These are phyloP conservation scores for Arvicanthis niloticus DNA, from an alignment of 2,113 vertebrate genomes.

Conservation along the genomic window DNA sequence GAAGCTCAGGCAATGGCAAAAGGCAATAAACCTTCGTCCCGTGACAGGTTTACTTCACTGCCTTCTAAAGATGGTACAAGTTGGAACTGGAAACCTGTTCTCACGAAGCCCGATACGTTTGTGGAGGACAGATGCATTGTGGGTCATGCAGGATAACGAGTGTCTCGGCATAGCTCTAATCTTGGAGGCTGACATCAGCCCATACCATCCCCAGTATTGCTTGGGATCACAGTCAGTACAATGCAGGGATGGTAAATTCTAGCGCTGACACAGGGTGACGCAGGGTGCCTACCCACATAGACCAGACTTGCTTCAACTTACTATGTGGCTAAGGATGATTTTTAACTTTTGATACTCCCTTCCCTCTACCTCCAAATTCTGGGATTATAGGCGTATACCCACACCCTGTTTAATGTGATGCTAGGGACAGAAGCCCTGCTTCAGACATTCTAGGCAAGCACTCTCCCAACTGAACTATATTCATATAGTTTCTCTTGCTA, in stretches of 20 bases:
- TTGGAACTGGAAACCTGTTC: slow-evolving; percentile 62
- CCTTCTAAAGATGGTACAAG: not conserved
- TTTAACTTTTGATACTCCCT: not conserved
- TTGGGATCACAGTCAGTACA: not conserved
- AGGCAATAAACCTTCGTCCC: not conserved
- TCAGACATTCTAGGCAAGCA: not conserved
- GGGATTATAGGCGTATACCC: no score
- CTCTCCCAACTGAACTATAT: not conserved
- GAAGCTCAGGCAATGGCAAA: not conserved
- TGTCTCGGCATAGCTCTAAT: slow-evolving; percentile 59
- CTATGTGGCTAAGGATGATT: not conserved
- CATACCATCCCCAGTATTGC: not conserved
- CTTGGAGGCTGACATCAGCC: slow-evolving; percentile 67
- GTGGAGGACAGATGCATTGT: slow-evolving; percentile 41
- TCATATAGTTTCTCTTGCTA: not conserved
- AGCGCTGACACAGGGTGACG: not conserved
- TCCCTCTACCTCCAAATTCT: not conserved
- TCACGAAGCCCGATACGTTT: slow-evolving; percentile 8
- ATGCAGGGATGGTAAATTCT: not conserved
- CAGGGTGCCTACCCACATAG: no score
- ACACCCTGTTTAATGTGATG: not conserved
- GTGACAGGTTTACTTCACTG: not conserved
- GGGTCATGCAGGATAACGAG: slow-evolving; percentile 29
- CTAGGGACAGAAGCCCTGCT: not conserved
- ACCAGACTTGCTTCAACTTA: not conserved